Evolutionary conservation across 2,888 invertebrate species (phyloP).

Genomic region (Diarsia brunnea): DNA sequence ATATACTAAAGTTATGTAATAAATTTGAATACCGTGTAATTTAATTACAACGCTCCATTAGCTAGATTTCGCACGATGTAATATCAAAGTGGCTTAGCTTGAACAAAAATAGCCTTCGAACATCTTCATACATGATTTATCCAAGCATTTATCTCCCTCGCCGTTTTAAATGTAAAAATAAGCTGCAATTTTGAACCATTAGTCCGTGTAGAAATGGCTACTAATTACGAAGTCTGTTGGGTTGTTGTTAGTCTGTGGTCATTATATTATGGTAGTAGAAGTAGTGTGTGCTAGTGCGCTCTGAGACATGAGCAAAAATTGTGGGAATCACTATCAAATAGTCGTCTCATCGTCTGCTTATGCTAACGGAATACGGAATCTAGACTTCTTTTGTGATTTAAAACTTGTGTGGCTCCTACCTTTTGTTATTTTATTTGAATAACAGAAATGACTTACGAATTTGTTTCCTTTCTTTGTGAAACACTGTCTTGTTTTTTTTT

Average conservation of each 20-base stretch:
- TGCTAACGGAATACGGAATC: constrained; percentile 16
- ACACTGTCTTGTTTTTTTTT: not conserved
- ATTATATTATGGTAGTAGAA: constrained; percentile 62
- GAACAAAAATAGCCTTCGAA: constrained; percentile 25
- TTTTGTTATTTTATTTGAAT: not conserved
- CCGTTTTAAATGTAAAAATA: constrained; percentile 47
- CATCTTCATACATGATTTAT: constrained; percentile 33
- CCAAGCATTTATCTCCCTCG: constrained; percentile 18
- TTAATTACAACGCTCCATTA: constrained; percentile 41
- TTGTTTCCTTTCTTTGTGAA: not conserved
- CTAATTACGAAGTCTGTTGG: constrained; percentile 73
- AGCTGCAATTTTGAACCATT: constrained; percentile 68
- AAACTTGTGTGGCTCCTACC: not conserved
- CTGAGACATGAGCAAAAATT: constrained; percentile 57
- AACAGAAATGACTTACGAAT: not conserved
- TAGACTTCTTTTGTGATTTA: constrained; percentile 7
- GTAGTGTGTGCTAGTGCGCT: constrained; percentile 63
- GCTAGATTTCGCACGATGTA: constrained; percentile 25
- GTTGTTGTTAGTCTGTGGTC: constrained; percentile 57
- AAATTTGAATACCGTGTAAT: constrained; percentile 31
- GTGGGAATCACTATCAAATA: constrained; percentile 3
- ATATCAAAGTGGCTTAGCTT: constrained; percentile 26
- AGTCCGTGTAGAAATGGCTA: constrained; percentile 66
- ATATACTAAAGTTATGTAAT: constrained; percentile 6
- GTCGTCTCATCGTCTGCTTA: not conserved